Percentiles rank a stretch among this genome's conserved stretches.
phyloP scores from a whole-genome alignment of 2,888 invertebrate species.

The Cephalotes varians region DNA sequence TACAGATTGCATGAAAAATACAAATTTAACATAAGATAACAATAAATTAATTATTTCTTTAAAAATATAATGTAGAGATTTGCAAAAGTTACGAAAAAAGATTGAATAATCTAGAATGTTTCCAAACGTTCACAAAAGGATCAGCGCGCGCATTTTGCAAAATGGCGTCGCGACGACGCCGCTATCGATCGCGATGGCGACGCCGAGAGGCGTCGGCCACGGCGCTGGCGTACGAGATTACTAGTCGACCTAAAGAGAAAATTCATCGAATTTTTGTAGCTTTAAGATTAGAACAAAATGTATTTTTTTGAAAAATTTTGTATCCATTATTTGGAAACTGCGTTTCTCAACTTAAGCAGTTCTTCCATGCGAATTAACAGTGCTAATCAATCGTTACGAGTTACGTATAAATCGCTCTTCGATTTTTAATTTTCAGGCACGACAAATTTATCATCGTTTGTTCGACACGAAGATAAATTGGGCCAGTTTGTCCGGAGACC shows the following conservation, averaged over 20 bases:
- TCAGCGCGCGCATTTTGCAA: conserved; percentile 63
- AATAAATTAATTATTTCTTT: not conserved
- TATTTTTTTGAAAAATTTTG: not conserved
- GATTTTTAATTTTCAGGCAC: not conserved
- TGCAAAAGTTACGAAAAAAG: not conserved
- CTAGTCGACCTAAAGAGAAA: not conserved
- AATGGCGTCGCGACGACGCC: conserved; percentile 80
- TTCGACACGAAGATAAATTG: conserved; percentile 22
- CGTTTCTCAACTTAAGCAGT: not conserved
- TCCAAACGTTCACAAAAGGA: not conserved
- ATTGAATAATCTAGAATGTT: conserved; percentile 4
- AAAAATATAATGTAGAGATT: not conserved
- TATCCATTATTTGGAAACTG: not conserved
- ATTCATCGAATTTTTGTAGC: not conserved
- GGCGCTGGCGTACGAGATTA: conserved; percentile 65
- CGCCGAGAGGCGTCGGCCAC: conserved; percentile 75
- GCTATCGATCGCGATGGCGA: conserved; percentile 84
- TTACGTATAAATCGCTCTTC: not conserved
- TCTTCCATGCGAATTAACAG: too few relatives aligned
- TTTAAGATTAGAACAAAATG: not conserved
- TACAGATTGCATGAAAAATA: not conserved
- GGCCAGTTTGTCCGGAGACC: not conserved
- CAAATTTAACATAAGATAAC: not conserved
- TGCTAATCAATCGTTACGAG: not conserved
- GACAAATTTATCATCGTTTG: not conserved